A percentile compares a stretch with the other conserved stretches of the same genome.
Conservation (phyloP, 2,888 invertebrate species). For the Catotricha subobsoleta region DNA sequence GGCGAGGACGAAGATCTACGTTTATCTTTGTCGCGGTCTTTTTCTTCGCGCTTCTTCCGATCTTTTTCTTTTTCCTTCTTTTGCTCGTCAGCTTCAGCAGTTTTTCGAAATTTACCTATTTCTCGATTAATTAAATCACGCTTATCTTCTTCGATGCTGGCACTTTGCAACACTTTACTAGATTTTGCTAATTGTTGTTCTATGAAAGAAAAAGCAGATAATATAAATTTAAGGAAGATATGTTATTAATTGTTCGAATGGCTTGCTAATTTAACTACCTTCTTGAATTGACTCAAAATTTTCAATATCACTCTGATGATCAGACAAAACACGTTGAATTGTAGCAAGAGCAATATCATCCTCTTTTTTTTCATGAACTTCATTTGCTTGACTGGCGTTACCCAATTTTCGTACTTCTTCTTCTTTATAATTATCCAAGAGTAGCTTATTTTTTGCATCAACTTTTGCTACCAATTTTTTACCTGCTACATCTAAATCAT, state of each 20-base stretch:
- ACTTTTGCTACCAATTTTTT: conserved; percentile 90
- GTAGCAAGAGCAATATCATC: conserved; percentile 59
- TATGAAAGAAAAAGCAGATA: conserved; percentile 4
- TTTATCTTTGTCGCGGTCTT: conserved; percentile 24
- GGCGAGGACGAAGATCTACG: conserved; percentile 16
- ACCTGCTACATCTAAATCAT: conserved; percentile 82
- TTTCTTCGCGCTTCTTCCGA: conserved; percentile 27
- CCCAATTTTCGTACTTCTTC: conserved; percentile 29
- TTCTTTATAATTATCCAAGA: conserved; percentile 84
- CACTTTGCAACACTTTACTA: conserved; percentile 51
- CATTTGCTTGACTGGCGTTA: conserved; percentile 40
- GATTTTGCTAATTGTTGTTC: conserved; percentile 9
- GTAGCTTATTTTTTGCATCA: conserved; percentile 90
- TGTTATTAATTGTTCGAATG: neutral
- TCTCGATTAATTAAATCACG: conserved; percentile 90
- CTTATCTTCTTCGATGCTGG: conserved; percentile 90
- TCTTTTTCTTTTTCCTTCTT: conserved; percentile 34
- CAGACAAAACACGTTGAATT: conserved; percentile 62
- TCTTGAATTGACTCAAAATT: conserved; percentile 47
- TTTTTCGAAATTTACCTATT: conserved; percentile 93
- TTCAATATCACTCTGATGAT: conserved; percentile 62
- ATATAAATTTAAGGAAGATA: neutral
- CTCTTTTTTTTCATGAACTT: conserved; percentile 52
- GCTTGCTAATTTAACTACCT: conserved; percentile 25
- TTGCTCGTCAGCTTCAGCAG: conserved; percentile 36